Base-by-base conservation (phyloP, 2,797 vertebrate genomes). In the Knipowitschia caucasica region DNA sequence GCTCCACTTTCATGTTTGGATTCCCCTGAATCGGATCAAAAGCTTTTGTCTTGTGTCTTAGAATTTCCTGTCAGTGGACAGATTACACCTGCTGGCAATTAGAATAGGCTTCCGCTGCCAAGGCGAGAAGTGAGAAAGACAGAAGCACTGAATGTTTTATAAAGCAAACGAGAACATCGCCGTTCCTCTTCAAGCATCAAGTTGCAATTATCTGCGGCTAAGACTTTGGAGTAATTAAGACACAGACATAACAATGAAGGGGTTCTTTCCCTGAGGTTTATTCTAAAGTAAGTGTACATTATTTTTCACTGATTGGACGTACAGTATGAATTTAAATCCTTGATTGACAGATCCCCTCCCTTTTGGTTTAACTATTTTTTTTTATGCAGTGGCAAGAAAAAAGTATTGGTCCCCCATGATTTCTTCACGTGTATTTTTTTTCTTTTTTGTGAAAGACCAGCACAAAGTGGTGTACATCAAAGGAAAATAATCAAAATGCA, bases 261-360 rank as follows among this genome's bases (percentile, higher is more conserved):
- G 86, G 61, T 26, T 10, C 71, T 66, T 55, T 67, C 85, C 83
- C 82, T 86, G 82, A 81, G 80, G 75, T 77, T 81, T 71, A 33
- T n/a, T n/a, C n/a, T n/a, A n/a, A n/a, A n/a, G n/a, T n/a, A n/a
- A n/a, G n/a, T n/a, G n/a, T n/a, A n/a, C n/a, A n/a, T n/a, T n/a
- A n/a, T n/a, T n/a, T n/a, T n/a, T n/a, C n/a, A n/a, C n/a, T n/a
- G n/a, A n/a, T n/a, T n/a, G n/a, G n/a, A n/a, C n/a, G n/a, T n/a
- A n/a, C n/a, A n/a, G n/a, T n/a, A n/a, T n/a, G n/a, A n/a, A n/a
- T n/a, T n/a, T n/a, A n/a, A n/a, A n/a, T n/a, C n/a, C n/a, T n/a
- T n/a, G n/a, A n/a, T n/a, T n/a, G n/a, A n/a, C n/a, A n/a, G n/a
- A n/a, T n/a, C n/a, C n/a, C n/a, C n/a, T n/a, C n/a, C n/a, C n/a